These are phyloP conservation scores for Elachura formosa DNA, from an alignment of 2,113 vertebrate species.

Conservation along the genomic window DNA sequence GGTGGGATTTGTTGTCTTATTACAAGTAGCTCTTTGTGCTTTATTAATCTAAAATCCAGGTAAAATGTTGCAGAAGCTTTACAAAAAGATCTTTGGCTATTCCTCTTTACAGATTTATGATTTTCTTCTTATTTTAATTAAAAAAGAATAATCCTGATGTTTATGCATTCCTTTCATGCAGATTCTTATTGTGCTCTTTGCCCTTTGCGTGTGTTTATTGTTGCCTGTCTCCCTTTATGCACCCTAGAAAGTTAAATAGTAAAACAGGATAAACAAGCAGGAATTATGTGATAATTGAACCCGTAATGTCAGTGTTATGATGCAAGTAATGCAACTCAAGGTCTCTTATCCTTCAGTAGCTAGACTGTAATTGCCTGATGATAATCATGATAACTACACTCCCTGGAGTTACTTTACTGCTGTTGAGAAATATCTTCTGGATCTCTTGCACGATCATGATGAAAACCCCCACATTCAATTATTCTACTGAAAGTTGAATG, in stretches of 20 bases:
- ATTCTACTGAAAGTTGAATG: slow-evolving; percentile 27
- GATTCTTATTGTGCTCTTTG: neutral
- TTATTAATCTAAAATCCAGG: neutral
- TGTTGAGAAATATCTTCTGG: slow-evolving; percentile 17
- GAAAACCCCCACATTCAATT: slow-evolving; percentile 34
- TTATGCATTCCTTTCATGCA: neutral
- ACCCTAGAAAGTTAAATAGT: neutral
- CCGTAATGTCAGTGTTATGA: slow-evolving; percentile 25
- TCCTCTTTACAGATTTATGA: neutral
- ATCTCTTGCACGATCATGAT: neutral
- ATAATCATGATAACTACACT: slow-evolving; percentile 57
- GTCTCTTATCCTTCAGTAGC: slow-evolving; percentile 47
- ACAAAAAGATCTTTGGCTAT: neutral
- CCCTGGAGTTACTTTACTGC: slow-evolving; percentile 41
- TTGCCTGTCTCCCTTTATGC: neutral
- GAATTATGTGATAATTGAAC: slow-evolving; percentile 47
- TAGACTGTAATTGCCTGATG: slow-evolving; percentile 44
- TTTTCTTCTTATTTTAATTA: neutral
- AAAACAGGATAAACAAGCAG: slow-evolving; percentile 25
- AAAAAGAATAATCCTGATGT: neutral
- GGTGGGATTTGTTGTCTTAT: slow-evolving; percentile 26
- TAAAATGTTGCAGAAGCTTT: neutral
- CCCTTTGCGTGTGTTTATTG: neutral
- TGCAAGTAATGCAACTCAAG: slow-evolving; percentile 29
- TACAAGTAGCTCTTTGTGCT: slow-evolving; percentile 20